A percentile compares a stretch with the other conserved stretches of the same genome.
These are phyloP conservation scores for Calyptommatus sinebrachiatus DNA, from an alignment of 2,113 vertebrate genomes.

Conservation along the genomic window DNA sequence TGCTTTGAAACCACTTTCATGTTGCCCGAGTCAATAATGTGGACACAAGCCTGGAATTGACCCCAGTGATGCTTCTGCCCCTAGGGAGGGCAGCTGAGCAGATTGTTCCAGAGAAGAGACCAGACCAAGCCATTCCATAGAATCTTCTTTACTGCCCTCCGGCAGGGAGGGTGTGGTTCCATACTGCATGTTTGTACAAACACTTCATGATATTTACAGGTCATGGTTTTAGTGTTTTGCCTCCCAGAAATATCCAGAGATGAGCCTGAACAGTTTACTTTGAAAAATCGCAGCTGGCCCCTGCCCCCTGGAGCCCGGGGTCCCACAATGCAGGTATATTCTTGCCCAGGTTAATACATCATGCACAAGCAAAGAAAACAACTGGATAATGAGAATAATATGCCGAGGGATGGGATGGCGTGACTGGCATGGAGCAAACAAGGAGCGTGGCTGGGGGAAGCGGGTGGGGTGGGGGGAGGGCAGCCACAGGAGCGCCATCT, in stretches of 20 bases:
- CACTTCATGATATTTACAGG: constrained; percentile 22
- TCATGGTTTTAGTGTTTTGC: constrained; percentile 53
- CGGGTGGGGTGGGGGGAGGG: constrained; percentile 14
- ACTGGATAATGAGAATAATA: constrained; percentile 45
- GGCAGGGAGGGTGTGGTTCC: constrained; percentile 22
- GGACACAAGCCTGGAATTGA: neutral
- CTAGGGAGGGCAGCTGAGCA: too few species aligned
- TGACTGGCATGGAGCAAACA: constrained; percentile 34
- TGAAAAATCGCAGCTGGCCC: neutral
- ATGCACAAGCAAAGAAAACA: constrained; percentile 45
- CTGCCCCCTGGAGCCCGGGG: neutral
- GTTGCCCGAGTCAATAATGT: neutral
- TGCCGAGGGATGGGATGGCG: constrained; percentile 26
- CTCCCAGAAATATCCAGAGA: constrained; percentile 36
- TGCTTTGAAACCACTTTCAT: too few species aligned
- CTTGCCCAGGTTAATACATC: neutral
- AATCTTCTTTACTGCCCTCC: constrained; percentile 58
- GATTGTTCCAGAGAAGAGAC: neutral
- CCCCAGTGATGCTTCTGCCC: too few species aligned
- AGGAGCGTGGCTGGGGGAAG: neutral
- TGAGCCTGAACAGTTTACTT: neutral
- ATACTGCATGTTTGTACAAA: constrained; percentile 39
- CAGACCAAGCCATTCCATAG: constrained; percentile 43
- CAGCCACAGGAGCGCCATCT: neutral
- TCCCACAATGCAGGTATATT: neutral